A percentile compares a stretch with the other conserved stretches of the same genome.
Evolutionary conservation across 2,888 invertebrate genomes (phyloP).

Genomic region (Sphaeridia pumilis): DNA sequence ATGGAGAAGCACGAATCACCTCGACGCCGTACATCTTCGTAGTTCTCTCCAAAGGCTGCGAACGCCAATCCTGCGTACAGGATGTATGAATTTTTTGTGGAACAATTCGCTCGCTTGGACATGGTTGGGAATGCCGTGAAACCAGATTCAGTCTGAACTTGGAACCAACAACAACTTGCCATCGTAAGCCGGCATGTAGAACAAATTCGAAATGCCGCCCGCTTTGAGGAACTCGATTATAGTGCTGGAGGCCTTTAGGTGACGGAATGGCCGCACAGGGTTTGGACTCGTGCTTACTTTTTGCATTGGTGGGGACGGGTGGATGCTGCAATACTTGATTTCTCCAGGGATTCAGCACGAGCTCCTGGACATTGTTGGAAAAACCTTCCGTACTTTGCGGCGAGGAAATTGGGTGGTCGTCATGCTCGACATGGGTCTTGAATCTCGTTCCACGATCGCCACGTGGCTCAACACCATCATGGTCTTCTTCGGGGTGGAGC

Average conservation of each 20-base stretch:
- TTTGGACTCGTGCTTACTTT: background rate
- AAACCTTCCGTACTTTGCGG: background rate
- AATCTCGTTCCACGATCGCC: background rate
- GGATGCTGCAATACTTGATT: background rate
- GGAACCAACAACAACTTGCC: no score
- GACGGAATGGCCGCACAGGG: conserved; percentile 40
- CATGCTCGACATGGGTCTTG: background rate
- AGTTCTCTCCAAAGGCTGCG: background rate
- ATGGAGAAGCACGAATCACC: no score
- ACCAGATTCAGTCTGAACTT: no score
- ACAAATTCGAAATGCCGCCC: conserved; percentile 52
- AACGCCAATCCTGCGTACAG: background rate
- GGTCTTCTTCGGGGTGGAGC: background rate
- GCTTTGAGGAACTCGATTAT: conserved; percentile 43
- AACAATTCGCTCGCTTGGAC: no score
- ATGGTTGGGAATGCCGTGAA: no score
- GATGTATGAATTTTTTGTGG: no score
- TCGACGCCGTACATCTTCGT: background rate
- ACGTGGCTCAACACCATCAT: background rate
- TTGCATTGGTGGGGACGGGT: background rate
- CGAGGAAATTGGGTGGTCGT: no score
- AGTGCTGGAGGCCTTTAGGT: conserved; percentile 44
- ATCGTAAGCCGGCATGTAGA: background rate
- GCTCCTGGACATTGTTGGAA: background rate
- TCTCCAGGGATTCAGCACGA: background rate